A percentile compares a stretch with the other conserved stretches of the same genome.
Conservation (phyloP, 2,797 vertebrate species). For the Danio albolineatus region DNA sequence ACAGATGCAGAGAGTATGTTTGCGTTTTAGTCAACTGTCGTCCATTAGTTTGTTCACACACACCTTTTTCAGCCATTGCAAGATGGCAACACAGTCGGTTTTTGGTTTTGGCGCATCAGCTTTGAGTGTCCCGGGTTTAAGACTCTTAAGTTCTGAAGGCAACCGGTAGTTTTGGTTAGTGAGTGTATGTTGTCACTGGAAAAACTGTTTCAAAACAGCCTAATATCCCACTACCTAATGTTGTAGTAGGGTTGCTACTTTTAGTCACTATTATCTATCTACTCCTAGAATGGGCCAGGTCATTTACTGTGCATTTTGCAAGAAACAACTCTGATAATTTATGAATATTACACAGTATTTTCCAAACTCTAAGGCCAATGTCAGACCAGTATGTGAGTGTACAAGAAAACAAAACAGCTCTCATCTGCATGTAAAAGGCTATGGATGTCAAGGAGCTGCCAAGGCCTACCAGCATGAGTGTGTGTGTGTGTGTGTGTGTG, state of each 20-base stretch:
- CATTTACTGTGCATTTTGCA: neutral
- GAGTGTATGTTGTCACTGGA: neutral
- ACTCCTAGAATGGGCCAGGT: neutral
- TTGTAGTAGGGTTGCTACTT: too few species aligned
- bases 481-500: slow-evolving; percentile 31
- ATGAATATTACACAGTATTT: slow-evolving; percentile 7
- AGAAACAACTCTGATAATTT: slow-evolving; percentile 11
- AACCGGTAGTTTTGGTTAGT: too few species aligned
- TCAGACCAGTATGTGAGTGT: slow-evolving; percentile 35
- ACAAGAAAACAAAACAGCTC: slow-evolving; percentile 49
- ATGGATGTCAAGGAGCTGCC: slow-evolving; percentile 63
- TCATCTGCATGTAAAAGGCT: slow-evolving; percentile 70
- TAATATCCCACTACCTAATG: neutral
- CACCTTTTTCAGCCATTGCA: too few species aligned
- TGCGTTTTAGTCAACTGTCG: too few species aligned
- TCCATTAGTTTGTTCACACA: too few species aligned
- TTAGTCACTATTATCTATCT: neutral
- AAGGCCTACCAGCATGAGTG: slow-evolving; percentile 53
- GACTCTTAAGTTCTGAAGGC: too few species aligned
- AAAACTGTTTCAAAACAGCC: neutral
- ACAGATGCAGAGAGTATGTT: too few species aligned
- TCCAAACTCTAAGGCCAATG: slow-evolving; percentile 8
- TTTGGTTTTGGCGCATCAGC: too few species aligned
- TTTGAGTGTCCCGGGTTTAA: too few species aligned
- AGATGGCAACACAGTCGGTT: too few species aligned